Base-by-base conservation (phyloP, 2,888 invertebrate genomes). In the Tineola bisselliella region DNA sequence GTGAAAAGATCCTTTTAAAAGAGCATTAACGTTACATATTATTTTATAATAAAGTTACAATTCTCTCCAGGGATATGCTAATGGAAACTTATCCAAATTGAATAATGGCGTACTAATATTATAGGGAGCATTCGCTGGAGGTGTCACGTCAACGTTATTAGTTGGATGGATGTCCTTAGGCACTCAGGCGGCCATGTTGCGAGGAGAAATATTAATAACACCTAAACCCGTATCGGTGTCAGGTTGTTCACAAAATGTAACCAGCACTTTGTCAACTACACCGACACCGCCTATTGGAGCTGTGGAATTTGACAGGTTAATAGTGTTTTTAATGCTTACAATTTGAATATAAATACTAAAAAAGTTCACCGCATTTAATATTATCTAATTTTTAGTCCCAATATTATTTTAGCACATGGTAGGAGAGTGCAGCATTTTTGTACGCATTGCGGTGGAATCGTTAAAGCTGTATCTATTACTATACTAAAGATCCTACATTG, bases 101-200 rank as follows among this genome's bases (percentile, higher is more conserved):
- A n/a, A n/a, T 31, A 31, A 31, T 31, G 10, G 5, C 3, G n/a
- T 25, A 12, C 1, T 54, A 25, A 31, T 33, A 43, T 56, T 64
- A 19, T 67, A 92, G 91, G 92, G 92, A 8, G 92, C 92, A 0
- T 69, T 92, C 60, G 84, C 80, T 0, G 92, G 92, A 0, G 92
- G 91, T 0, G 64, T 91, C 4, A 70, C 81, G 0, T 91, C 92
- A 19, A 88, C 91, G 0, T 67, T 88, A 18, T 75, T 91, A 1
- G 89, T 91, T 1, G 90, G 90, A 0, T 92, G 91, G 91, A 91
- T 92, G 59, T 92, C 92, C 0, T 74, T 92, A 1, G 91, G 91
- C 8, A 91, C 92, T 0, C 92, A 92, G 70, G 86, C 91, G 8
- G 90, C 91, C 10, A 90, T 92, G 78, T 88, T 91, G 0, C 80